These are phyloP conservation scores for Prosapia bicincta DNA, from an alignment of 2,888 invertebrate species.

Conservation along the genomic window DNA sequence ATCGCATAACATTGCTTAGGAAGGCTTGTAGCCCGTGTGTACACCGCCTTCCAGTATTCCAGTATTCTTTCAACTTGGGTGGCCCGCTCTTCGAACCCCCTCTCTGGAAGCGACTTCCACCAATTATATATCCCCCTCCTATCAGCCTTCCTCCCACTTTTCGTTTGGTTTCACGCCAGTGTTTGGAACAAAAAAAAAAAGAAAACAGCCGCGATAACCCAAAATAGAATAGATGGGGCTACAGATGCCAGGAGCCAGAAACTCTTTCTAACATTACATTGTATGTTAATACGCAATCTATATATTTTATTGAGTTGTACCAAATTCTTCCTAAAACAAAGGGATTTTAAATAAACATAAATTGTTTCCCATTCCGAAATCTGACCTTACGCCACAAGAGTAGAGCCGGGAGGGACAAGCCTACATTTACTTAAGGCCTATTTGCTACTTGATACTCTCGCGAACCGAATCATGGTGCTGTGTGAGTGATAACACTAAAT, in stretches of 20 bases:
- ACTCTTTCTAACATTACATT: neutral
- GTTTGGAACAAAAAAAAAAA: neutral
- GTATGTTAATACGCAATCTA: neutral
- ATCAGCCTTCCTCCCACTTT: neutral
- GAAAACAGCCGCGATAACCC: neutral
- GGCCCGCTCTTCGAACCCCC: neutral
- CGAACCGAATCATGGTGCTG: too few relatives aligned
- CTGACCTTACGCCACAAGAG: neutral
- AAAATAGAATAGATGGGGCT: neutral
- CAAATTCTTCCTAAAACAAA: neutral
- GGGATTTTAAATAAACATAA: neutral
- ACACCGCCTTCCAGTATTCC: slow-evolving; percentile 2
- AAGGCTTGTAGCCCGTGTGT: neutral
- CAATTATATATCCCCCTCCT: neutral
- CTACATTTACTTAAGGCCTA: too few relatives aligned
- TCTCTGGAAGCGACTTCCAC: neutral
- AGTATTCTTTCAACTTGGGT: neutral
- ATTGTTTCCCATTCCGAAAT: neutral
- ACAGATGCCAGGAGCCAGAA: neutral
- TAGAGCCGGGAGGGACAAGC: too few relatives aligned
- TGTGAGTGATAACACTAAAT: too few relatives aligned
- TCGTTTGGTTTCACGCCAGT: neutral
- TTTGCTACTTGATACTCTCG: too few relatives aligned
- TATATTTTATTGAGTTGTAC: neutral
- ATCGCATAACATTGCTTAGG: neutral